Evolutionary conservation across 2,888 invertebrate species (phyloP).

Genomic region (Parnassius glacialis): DNA sequence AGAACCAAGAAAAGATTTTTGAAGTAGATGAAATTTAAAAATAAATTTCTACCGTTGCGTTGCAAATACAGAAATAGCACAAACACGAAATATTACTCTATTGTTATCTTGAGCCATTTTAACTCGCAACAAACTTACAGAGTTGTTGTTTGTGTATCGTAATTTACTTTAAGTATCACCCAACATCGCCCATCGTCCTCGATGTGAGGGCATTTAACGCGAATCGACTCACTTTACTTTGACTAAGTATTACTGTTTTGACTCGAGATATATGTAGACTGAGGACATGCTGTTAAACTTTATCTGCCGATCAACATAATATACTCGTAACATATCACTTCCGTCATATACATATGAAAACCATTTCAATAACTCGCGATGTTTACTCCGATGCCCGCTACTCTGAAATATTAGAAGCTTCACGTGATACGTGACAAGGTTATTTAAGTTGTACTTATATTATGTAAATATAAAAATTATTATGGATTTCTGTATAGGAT

Average conservation of each 20-base stretch:
- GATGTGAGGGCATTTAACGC: no score
- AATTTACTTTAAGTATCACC: no score
- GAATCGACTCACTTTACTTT: no score
- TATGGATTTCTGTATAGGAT: not conserved
- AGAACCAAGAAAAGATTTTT: no score
- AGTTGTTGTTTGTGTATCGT: not conserved
- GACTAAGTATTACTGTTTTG: no score
- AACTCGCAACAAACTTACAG: not conserved
- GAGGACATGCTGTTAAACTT: not conserved
- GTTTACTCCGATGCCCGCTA: conserved; percentile 25
- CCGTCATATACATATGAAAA: conserved; percentile 7
- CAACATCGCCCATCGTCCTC: no score
- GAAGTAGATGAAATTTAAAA: no score
- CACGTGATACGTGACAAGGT: conserved; percentile 39
- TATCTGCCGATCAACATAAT: conserved; percentile 9
- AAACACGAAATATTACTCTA: not conserved
- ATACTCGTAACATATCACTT: conserved; percentile 2
- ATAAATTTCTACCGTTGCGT: not conserved
- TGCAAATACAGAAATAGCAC: conserved; percentile 7
- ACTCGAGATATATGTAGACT: no score
- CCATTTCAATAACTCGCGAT: conserved; percentile 24
- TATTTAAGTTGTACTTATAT: conserved; percentile 32
- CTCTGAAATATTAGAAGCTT: conserved; percentile 50
- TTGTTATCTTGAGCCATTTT: no score
- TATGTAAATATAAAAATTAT: not conserved